Conservation (phyloP, 2,888 invertebrate species). For the Troides helena region DNA sequence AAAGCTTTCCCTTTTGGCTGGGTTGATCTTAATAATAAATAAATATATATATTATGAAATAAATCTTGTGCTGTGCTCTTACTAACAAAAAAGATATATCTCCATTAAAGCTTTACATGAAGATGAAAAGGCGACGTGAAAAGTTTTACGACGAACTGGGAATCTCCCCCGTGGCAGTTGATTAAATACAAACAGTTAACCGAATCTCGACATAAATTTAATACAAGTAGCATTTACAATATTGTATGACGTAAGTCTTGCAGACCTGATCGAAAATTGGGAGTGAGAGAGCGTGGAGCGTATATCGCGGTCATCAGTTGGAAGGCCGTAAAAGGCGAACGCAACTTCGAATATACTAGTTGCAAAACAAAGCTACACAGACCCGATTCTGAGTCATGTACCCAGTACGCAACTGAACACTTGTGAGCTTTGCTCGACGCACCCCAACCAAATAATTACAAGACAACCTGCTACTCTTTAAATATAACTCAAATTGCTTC, state of each 20-base stretch:
- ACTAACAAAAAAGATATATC: no score
- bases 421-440: conserved; percentile 6
- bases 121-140: no score
- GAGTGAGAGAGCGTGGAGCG: conserved; percentile 29
- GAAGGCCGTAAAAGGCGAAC: conserved; percentile 54
- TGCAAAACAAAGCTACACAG: conserved; percentile 55
- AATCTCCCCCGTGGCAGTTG: no score
- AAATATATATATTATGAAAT: no score
- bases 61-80: no score
- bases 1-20: no score
- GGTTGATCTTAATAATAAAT: no score
- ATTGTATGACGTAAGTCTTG: conserved; percentile 31
- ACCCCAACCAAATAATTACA: conserved; percentile 1
- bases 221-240: conserved; percentile 33
- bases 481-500: background rate
- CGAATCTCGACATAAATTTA: background rate
- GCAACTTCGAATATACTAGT: conserved; percentile 40
- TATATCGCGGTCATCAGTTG: conserved; percentile 42
- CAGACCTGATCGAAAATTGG: conserved; percentile 31
- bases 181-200: background rate
- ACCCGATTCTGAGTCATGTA: conserved; percentile 49
- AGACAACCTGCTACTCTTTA: background rate
- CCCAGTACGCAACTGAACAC: conserved; percentile 8
- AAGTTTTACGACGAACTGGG: no score
- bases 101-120: no score